Base-by-base conservation (phyloP, 2,888 invertebrate species). In the Ophraella communa region DNA sequence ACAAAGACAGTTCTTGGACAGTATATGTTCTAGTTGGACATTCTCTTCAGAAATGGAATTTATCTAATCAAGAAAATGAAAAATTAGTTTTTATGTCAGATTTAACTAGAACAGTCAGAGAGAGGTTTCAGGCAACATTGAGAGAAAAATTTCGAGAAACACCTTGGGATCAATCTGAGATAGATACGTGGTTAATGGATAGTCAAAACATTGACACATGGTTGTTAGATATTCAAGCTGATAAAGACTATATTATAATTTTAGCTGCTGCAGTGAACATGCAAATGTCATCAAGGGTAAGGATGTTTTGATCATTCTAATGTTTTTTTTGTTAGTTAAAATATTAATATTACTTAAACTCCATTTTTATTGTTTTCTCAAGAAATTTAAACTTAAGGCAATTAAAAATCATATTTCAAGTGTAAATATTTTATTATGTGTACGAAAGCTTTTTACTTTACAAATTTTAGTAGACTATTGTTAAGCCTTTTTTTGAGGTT, bases 41-140 rank as follows among this genome's bases (percentile, higher is more conserved):
- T 42, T 88, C 89, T 70, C 83, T 96, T 64, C 95, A 96, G 82
- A 90, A 92, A 77, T 96, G 96, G 96, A 84, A 86, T 53, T 86
- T 93, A 58, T 85, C 82, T 51, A 81, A 83, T 23, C 84, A 85
- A n/a, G 87, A 88, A 71, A 79, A 83, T 7, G 94, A 93, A 76
- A 87, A 88, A 78, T 82, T 93, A 69, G 81, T 93, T 65, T 91
- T 89, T 79, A 91, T 94, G 76, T 88, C 88, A 72, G 91, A 92
- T 76, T 85, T 95, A 68, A 87, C 91, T 35, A 85, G 90, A 23
- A 84, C 89, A 70, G 87, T 95, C 42, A 84, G 87, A 0, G 93
- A 93, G 30, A 67, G 60, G 53, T 89, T 92, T 72, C 87, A 90
- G 55, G 83, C 85, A 49, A 85, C 87, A 17, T 17, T 95, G 42